phyloP scores from a whole-genome alignment of 2,888 invertebrate genomes.

The Acrocyrtus sp. region DNA sequence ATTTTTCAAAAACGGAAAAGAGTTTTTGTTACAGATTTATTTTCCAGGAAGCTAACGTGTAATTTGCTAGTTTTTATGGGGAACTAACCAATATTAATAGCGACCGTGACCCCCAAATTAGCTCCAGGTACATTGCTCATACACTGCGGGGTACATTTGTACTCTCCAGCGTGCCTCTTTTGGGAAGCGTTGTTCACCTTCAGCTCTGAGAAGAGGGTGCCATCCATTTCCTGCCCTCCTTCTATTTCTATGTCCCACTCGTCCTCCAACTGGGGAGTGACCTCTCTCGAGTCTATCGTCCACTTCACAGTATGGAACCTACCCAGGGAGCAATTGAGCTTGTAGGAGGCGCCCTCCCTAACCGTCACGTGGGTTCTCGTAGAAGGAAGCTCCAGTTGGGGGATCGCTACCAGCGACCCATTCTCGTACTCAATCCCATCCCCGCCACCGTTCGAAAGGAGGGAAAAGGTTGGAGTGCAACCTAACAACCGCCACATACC shows the following conservation, averaged over 20 bases:
- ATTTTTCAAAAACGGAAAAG: too few species aligned
- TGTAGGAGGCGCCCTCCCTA: constrained; percentile 57
- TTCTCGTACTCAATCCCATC: constrained; percentile 25
- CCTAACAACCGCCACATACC: constrained; percentile 35
- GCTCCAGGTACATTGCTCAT: constrained; percentile 42
- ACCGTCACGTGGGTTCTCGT: constrained; percentile 55
- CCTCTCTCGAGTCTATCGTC: constrained; percentile 55
- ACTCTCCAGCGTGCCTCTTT: constrained; percentile 60
- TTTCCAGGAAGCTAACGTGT: too few species aligned
- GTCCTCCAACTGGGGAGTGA: constrained; percentile 51
- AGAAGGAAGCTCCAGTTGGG: too few species aligned
- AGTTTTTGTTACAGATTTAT: too few species aligned
- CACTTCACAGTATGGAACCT: constrained; percentile 56
- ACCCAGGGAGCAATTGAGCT: constrained; percentile 56
- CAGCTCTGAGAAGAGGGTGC: constrained; percentile 55
- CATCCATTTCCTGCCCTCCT: constrained; percentile 43
- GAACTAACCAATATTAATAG: constrained; percentile 62
- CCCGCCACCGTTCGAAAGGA: constrained; percentile 39
- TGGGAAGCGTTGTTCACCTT: constrained; percentile 58
- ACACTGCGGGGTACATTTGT: constrained; percentile 60
- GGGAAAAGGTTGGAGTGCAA: constrained; percentile 50
- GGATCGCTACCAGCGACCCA: constrained; percentile 18
- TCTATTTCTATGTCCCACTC: constrained; percentile 53
- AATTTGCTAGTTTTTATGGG: too few species aligned
- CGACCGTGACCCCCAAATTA: constrained; percentile 59